Base-by-base conservation (phyloP, 2,888 invertebrate species). In the Dascillus cervinus region DNA sequence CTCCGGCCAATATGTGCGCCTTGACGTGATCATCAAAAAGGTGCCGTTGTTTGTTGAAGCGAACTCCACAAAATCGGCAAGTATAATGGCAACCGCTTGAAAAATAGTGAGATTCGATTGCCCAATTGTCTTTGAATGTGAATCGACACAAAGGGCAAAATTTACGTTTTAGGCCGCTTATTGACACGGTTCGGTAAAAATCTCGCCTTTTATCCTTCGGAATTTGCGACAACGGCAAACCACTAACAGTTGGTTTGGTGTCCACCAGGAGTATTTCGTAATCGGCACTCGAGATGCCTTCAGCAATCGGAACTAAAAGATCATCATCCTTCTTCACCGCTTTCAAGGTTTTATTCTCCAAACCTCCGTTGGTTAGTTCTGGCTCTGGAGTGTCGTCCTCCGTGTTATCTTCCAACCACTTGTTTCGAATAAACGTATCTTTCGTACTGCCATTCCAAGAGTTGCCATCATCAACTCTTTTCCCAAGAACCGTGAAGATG, bases 121-220 rank as follows among this genome's bases (percentile, higher is more conserved):
- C 62, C 65, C 65, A 65, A 32, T 64, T 65, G 40, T 65, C 65
- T 43, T 65, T 65, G 34, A 64, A 65, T 3, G 59, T 61, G 41
- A 63, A 64, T 6, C 65, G 50, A 41, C 65, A 65, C 11, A 64
- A 34, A 3, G 60, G 52, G 31, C 65, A 65, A 41, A 64, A 64
- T 39, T 63, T 58, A 25, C 52, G 37, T 25, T 49, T 49, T 3
- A 57, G 53, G 0, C 60, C 60, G 13, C 55, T 56, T 11, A 65
- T 51, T 11, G 56, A 43, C 42, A 64, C 58, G n/a, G 56, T 53
- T 37, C 55, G 56, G 32, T 62, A 65, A 29, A 60, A 56, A 1
- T 49, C 42, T 26, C 58, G 54, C 4, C 65, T 46, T 34, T 60
- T 59, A 12, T 60, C 59, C 49, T 64, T 65, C 1, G 58, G 45